Base-by-base conservation (phyloP, 2,113 vertebrate genomes). In the Oxyruncus cristatus region DNA sequence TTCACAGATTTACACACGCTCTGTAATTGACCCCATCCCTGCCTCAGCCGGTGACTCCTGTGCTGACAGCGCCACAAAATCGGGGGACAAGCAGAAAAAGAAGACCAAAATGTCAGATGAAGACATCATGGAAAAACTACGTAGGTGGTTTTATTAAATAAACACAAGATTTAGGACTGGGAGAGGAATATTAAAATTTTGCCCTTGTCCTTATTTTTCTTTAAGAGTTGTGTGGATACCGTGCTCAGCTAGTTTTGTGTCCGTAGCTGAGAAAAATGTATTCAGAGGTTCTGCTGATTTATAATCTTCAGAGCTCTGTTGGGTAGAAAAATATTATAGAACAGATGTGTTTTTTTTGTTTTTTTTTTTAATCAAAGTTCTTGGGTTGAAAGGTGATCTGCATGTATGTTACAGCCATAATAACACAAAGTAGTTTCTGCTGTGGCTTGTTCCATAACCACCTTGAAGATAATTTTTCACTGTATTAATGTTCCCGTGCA, bases 61-160 rank as follows among this genome's bases (percentile, higher is more conserved):
- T 18, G 98, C 98, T 22, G 99, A 99, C 27, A 71, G 96, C 12
- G 98, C 98, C 37, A 97, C 98, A 11, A 99, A 98, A 95, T 97
- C 98, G 1, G 97, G 98, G 32, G 99, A 99, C 72, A 98, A 98
- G 94, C 99, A 99, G 98, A 99, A 99, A 74, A 99, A 99, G 98
- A 99, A 99, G 97, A 98, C 98, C 85, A 99, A 99, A 97, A 99
- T 99, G 99, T 98, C 99, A 0, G 99, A 99, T 71, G 99, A 99
- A 95, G 99, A 99, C 96, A 99, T 99, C 95, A 99, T 99, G 99
- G 99, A 99, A 94, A 99, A 99, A 98, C 98, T 99, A 95, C 98
- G 99, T 99, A 98, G 93, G 98, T 98, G 88, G 19, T 46, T 79
- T 96, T 52, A 10, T 92, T 93, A 55, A 59, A 78, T 92, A 20